Evolutionary conservation across 2,888 invertebrate species (phyloP), one percentile per base, ranked within the genome.

Genomic region (Salpingus planirostris): DNA sequence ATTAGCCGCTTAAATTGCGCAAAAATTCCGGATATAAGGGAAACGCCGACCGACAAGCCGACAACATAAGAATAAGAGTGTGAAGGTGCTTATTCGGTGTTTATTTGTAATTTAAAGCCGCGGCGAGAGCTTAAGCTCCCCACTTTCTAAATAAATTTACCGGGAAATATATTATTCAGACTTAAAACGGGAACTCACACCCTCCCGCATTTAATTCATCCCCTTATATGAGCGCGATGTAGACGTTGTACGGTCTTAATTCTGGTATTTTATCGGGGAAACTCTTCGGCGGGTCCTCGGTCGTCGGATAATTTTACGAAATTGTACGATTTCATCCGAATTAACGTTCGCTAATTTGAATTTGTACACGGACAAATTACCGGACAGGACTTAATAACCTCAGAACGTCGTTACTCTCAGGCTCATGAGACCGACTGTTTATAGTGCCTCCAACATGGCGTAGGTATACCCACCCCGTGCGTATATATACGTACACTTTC

Each of bases 141-240:
- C 40, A 40, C 30, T 40, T 42, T 35, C 15, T 28, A 27, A 35
- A 42, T 41, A 38, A 46, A 41, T 44, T 44, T 43, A 40, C 29
- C 41, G 43, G 44, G 47, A 47, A 48, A 44, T 46, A 49, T 48
- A 45, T 46, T 43, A 46, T 46, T n/a, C n/a, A n/a, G n/a, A n/a
- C n/a, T n/a, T n/a, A n/a, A n/a, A 41, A 43, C 46, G 39, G 36
- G 43, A 40, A 44, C 42, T 41, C 32, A 37, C n/a, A 37, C 40
- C 36, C 38, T 37, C 33, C 33, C 29, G 6, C 42, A 40, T 47
- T 49, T 50, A 50, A 50, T 50, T 50, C 47, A 50, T 48, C 43
- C 40, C 41, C 47, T 47, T 48, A 46, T 48, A 46, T 47, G 46
- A 44, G 40, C 33, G 13, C 38, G 33, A 38, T 40, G 41, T 43